Evolutionary conservation across 2,888 invertebrate genomes (phyloP), one percentile per base, ranked within the genome.

Genomic region (Stenchaetothrips biformis): DNA sequence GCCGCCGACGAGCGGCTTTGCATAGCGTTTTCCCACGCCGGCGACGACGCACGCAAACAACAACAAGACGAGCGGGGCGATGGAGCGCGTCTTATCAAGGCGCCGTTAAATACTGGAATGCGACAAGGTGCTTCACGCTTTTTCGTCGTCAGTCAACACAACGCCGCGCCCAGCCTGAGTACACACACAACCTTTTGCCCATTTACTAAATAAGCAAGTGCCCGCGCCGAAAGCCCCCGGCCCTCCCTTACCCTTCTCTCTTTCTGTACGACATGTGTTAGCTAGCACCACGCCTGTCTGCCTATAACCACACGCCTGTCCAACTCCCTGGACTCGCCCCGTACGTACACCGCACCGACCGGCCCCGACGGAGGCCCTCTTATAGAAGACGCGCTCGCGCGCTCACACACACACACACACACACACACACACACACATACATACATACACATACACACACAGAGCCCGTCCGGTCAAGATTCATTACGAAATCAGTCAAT

Each of bases 271-370:
- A 81, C 81, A 82, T 80, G 82, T 82, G 80, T 82, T 82, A 80
- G 80, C 81, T 81, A 82, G 81, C 80, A 79, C 82, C 81, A 81
- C 80, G 77, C 81, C 80, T 80, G 81, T 81, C 81, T 81, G 81
- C 80, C 80, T 82, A 81, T 80, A 81, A 80, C 81, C 77, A 48
- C 78, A 48, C 77, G 47, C 80, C 80, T 78, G 74, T 80, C 79
- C 77, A 21, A n/a, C 78, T 78, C 16, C 80, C 49, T 74, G 80
- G 62, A n/a, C n/a, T 62, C 21, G 37, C 37, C 4, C 4, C 1
- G 37, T 37, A 4, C 37, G 37, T 37, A 37, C 37, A 37, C 37
- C 37, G 37, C 37, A 37, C 37, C 37, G 37, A 37, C 37, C 37
- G 37, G 37, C 37, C 37, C 4, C 37, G 37, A 37, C 37, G 37